These are phyloP conservation scores for Drosophila mimetica DNA, from an alignment of 2,888 invertebrate species.

Conservation along the genomic window DNA sequence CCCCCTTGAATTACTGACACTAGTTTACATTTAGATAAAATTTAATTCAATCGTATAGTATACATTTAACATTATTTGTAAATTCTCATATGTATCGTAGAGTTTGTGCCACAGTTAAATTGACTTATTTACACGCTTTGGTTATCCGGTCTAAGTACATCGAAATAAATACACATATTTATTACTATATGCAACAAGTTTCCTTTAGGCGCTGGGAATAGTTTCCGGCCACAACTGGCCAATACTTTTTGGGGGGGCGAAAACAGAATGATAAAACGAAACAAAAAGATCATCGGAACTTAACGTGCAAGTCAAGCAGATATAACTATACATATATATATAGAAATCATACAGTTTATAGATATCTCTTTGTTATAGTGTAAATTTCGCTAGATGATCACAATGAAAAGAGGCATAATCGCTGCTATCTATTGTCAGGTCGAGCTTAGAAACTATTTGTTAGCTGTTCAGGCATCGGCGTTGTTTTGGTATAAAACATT, in stretches of 20 bases:
- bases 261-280: background rate
- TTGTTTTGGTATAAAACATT: conserved; percentile 21
- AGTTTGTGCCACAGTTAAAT: conserved; percentile 43
- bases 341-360: conserved; percentile 17
- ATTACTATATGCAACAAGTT: conserved; percentile 7
- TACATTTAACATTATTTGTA: conserved; percentile 38
- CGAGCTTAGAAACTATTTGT: conserved; percentile 33
- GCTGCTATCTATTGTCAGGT: conserved; percentile 38
- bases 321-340: conserved; percentile 16
- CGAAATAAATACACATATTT: conserved; percentile 21
- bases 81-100: conserved; percentile 46
- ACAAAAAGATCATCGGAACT: conserved; percentile 9
- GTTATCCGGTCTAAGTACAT: conserved; percentile 33
- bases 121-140: conserved; percentile 36
- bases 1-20: background rate
- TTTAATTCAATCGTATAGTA: conserved; percentile 31
- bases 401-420: conserved; percentile 38
- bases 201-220: conserved; percentile 22
- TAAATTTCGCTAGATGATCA: conserved; percentile 44
- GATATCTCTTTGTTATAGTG: conserved; percentile 21
- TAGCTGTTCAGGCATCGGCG: conserved; percentile 29
- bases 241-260: conserved; percentile 10
- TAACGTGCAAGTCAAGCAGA: conserved; percentile 19
- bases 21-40: conserved; percentile 23
- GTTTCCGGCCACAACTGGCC: conserved; percentile 4